A percentile compares a stretch with the other conserved stretches of the same genome.
These are phyloP conservation scores for Nymphicus hollandicus DNA, from an alignment of 2,113 vertebrate genomes.

Conservation along the genomic window DNA sequence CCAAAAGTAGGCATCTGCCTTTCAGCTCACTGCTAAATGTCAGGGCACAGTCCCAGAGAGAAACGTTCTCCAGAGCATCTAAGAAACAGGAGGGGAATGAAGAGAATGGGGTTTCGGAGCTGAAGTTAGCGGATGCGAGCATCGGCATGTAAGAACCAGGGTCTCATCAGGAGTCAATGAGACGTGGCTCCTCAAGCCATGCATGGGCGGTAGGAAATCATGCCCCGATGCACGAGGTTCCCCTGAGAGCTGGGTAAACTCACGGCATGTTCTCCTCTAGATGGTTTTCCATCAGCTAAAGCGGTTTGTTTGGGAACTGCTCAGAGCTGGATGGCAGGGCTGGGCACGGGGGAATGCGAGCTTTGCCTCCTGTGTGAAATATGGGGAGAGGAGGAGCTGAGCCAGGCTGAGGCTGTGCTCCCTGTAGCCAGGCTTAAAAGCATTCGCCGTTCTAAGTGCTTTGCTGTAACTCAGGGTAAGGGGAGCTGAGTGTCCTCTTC, in stretches of 20 bases:
- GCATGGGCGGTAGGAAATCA: background rate
- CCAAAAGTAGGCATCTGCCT: background rate
- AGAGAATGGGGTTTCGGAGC: background rate
- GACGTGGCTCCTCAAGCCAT: background rate
- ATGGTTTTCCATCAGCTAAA: background rate
- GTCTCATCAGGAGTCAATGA: slow-evolving; percentile 22
- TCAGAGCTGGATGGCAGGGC: background rate
- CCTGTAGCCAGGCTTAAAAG: background rate
- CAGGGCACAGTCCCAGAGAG: background rate
- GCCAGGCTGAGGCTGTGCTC: background rate
- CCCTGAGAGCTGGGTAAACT: background rate
- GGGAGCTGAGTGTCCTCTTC: background rate
- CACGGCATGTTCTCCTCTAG: background rate
- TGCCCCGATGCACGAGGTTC: background rate
- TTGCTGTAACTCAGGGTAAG: background rate
- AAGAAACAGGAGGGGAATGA: background rate
- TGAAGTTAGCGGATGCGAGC: rapidly evolving
- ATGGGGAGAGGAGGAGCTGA: background rate
- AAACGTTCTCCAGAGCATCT: background rate
- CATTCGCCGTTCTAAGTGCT: background rate
- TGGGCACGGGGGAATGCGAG: background rate
- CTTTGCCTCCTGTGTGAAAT: background rate
- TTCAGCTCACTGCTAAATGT: background rate
- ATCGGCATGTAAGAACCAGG: background rate
- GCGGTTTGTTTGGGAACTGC: background rate